Evolutionary conservation across 2,797 vertebrate species (phyloP).

Genomic region (Eremophila alpestris): DNA sequence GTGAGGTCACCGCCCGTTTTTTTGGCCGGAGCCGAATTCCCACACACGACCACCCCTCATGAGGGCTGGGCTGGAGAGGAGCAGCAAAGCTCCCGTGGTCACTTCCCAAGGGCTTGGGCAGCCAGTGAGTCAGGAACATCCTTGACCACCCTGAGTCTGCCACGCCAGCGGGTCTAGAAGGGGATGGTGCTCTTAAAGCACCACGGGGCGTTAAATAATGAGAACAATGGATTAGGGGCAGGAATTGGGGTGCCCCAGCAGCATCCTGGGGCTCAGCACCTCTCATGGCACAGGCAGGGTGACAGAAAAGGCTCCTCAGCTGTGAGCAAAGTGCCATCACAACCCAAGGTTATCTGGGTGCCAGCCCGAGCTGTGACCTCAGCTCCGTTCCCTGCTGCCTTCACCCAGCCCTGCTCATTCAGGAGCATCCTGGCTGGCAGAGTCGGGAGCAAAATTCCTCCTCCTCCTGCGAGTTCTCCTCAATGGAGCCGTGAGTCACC

Average conservation of each 20-base stretch:
- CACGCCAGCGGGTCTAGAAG: fast-evolving
- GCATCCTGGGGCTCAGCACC: fast-evolving
- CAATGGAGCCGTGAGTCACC: not conserved
- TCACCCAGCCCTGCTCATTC: not conserved
- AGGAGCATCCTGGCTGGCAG: not conserved
- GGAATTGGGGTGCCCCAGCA: not conserved
- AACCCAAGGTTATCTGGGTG: not conserved
- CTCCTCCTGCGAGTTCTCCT: not conserved
- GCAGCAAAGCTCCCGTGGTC: not conserved
- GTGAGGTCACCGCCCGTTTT: not conserved
- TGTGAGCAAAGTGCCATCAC: not conserved
- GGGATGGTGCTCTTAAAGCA: not conserved
- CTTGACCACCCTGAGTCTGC: not conserved
- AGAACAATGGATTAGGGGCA: not conserved
- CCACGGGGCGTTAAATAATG: fast-evolving
- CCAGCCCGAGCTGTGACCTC: not conserved
- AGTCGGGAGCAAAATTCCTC: not conserved
- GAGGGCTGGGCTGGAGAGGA: not conserved
- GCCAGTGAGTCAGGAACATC: not conserved
- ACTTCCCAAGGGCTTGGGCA: not conserved
- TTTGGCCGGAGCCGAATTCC: not conserved
- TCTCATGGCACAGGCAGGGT: not conserved
- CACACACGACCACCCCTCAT: not conserved
- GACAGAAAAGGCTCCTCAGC: not conserved
- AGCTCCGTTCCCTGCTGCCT: not conserved